Evolutionary conservation across 2,888 invertebrate genomes (phyloP).

Genomic region (Cataglyphis rosenhaueri): DNA sequence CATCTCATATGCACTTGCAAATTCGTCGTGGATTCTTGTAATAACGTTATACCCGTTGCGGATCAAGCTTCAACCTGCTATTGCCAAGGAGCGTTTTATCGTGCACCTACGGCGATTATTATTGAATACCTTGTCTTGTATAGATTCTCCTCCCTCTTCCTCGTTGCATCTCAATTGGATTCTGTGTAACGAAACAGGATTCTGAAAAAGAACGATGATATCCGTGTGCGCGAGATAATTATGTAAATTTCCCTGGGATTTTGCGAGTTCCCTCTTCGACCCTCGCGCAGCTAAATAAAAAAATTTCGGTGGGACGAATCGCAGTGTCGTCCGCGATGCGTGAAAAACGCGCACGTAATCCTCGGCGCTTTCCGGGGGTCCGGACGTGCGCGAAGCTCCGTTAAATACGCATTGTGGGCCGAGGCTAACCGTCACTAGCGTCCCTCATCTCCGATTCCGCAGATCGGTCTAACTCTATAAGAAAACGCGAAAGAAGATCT

Average conservation of each 20-base stretch:
- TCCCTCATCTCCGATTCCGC: slow-evolving; percentile 51
- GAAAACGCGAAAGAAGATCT: slow-evolving; percentile 52
- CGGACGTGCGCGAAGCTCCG: slow-evolving; percentile 84
- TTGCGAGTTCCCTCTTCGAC: not conserved
- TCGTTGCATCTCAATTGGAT: slow-evolving; percentile 19
- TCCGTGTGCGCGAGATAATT: slow-evolving; percentile 13
- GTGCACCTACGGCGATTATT: slow-evolving; percentile 55
- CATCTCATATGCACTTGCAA: slow-evolving; percentile 64
- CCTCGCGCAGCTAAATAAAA: not conserved
- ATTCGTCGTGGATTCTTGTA: slow-evolving; percentile 71
- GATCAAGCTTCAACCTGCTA: slow-evolving; percentile 58
- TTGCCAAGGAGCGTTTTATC: slow-evolving; percentile 49
- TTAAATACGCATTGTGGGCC: slow-evolving; percentile 80
- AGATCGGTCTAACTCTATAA: slow-evolving; percentile 31
- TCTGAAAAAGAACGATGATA: slow-evolving; percentile 17
- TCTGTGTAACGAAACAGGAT: slow-evolving; percentile 15
- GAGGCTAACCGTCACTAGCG: slow-evolving; percentile 81
- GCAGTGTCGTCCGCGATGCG: slow-evolving; percentile 48
- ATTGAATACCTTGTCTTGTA: slow-evolving; percentile 18
- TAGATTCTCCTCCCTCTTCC: slow-evolving; percentile 7
- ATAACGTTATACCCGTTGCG: slow-evolving; percentile 61
- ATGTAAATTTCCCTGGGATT: slow-evolving; percentile 18
- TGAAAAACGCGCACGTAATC: slow-evolving; percentile 73
- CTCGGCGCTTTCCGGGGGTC: slow-evolving; percentile 76
- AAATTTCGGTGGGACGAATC: not conserved